These are phyloP conservation scores for Enteromius treurensis DNA, from an alignment of 2,797 vertebrate species.

Conservation along the genomic window DNA sequence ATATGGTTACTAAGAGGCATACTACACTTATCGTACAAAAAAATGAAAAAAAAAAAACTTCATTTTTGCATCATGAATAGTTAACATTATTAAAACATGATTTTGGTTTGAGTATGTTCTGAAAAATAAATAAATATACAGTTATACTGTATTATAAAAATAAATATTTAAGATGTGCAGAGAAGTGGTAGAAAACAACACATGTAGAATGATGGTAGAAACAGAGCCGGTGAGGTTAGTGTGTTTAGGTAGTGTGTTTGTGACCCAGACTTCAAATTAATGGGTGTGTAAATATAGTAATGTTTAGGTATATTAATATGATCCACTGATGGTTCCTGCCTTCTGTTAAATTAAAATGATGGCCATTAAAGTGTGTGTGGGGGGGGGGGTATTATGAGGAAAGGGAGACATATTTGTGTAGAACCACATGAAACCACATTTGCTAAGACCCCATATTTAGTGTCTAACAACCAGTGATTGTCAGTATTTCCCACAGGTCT, in stretches of 20 bases:
- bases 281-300: slow-evolving; percentile 18
- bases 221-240: neutral
- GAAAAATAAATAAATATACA: slow-evolving; percentile 55
- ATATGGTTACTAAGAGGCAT: neutral
- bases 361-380: neutral
- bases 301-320: slow-evolving; percentile 15
- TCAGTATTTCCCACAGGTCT: neutral
- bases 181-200: neutral
- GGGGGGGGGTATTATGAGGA: neutral
- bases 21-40: neutral
- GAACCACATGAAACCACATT: slow-evolving; percentile 40
- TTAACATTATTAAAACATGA: slow-evolving; percentile 28
- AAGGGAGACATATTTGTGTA: slow-evolving; percentile 22
- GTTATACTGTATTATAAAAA: slow-evolving; percentile 11
- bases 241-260: neutral
- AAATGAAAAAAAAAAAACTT: neutral
- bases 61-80: neutral
- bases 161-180: slow-evolving; percentile 14
- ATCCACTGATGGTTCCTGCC: neutral
- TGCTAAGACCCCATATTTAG: neutral
- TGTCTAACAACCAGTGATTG: slow-evolving; percentile 31
- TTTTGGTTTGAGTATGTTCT: slow-evolving; percentile 35
- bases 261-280: neutral
- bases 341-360: neutral
- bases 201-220: neutral